Evolutionary conservation across 2,797 vertebrate genomes (phyloP).

Genomic region (Sternarchorhynchus goeldii): DNA sequence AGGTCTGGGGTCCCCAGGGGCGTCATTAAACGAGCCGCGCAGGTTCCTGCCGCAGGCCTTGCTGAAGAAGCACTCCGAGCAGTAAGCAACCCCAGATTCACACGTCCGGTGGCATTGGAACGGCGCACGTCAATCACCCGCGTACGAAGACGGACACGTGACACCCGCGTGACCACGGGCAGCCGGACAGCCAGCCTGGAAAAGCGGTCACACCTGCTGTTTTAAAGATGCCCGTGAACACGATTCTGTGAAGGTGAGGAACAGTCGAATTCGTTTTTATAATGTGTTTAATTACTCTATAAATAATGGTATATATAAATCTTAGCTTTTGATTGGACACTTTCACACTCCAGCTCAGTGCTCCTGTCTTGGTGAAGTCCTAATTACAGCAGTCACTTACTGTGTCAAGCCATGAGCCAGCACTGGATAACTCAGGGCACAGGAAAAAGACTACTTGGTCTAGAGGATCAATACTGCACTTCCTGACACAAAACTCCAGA

Average conservation of each 20-base stretch:
- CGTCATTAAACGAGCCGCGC: slow-evolving; percentile 17
- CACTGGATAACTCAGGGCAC: slow-evolving; percentile 28
- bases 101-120: not conserved
- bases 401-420: slow-evolving; percentile 31
- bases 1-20: not conserved
- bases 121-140: slow-evolving; percentile 43
- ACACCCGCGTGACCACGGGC: not conserved
- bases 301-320: not conserved
- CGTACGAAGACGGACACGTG: not conserved
- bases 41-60: slow-evolving; percentile 13
- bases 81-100: slow-evolving; percentile 4
- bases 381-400: slow-evolving; percentile 37
- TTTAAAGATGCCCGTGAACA: not conserved
- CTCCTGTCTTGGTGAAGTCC: not conserved
- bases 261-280: not conserved
- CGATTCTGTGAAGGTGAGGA: not conserved
- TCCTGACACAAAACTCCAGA: slow-evolving; percentile 44
- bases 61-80: slow-evolving; percentile 19
- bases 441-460: slow-evolving; percentile 26
- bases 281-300: not conserved
- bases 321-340: not conserved
- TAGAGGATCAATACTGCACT: slow-evolving; percentile 42
- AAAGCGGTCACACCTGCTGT: no score
- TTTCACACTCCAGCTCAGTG: not conserved
- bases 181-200: not conserved